These are phyloP conservation scores for Otolemur crassicaudatus DNA, from an alignment of 2,797 vertebrate species.

Conservation along the genomic window DNA sequence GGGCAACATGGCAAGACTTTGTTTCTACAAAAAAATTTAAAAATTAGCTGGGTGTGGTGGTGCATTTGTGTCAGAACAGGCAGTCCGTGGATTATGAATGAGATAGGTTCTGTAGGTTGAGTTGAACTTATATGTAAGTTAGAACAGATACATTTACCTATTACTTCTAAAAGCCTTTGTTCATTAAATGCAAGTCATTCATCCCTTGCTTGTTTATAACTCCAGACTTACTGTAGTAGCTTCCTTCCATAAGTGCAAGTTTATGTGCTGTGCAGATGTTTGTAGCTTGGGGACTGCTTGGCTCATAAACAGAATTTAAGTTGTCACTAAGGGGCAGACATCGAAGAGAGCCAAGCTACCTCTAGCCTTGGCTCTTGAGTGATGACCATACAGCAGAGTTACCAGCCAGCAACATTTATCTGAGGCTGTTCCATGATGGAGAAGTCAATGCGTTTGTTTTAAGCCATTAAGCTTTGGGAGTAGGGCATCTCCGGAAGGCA, in stretches of 20 bases:
- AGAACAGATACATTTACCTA: no score
- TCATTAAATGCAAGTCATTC: no score
- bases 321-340: background rate
- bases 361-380: background rate
- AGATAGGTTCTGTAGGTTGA: no score
- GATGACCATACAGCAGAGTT: background rate
- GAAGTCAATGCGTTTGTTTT: slow-evolving; percentile 8
- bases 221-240: no score
- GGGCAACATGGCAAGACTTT: background rate
- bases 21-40: background rate
- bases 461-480: background rate
- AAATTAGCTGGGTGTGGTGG: background rate
- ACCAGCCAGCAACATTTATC: background rate
- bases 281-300: background rate
- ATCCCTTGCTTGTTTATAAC: no score
- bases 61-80: background rate
- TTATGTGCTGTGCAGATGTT: no score
- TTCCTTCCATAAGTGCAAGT: no score
- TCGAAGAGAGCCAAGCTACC: background rate
- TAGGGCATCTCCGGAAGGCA: background rate
- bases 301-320: background rate
- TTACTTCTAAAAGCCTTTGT: no score
- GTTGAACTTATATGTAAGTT: no score
- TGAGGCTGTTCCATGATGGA: background rate
- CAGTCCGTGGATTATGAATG: no score